These are phyloP conservation scores for Genyomyrus donnyi DNA, from an alignment of 2,113 vertebrate species.

Conservation along the genomic window DNA sequence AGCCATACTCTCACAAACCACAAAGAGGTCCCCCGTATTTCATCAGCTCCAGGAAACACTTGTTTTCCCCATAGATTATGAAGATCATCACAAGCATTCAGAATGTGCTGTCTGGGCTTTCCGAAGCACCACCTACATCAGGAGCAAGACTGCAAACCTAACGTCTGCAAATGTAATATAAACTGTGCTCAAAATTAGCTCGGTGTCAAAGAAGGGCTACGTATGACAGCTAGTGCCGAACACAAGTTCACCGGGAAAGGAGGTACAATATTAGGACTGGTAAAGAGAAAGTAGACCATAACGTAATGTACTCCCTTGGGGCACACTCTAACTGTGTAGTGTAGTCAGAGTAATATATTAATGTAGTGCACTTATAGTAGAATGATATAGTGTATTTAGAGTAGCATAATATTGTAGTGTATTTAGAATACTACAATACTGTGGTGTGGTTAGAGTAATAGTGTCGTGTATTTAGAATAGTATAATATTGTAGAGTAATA, in stretches of 20 bases:
- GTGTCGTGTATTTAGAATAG: neutral
- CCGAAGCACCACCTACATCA: neutral
- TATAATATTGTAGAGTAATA: neutral
- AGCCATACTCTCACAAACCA: conserved; percentile 2
- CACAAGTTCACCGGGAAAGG: neutral
- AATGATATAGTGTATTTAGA: neutral
- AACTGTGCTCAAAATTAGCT: neutral
- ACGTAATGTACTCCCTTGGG: neutral
- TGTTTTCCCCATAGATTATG: neutral
- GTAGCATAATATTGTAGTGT: neutral
- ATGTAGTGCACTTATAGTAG: neutral
- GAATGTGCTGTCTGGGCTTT: neutral
- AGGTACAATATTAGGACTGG: neutral
- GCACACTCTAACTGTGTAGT: neutral
- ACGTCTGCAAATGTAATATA: neutral
- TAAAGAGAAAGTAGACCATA: neutral
- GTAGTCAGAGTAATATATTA: neutral
- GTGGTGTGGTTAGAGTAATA: no score
- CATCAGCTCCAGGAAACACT: neutral
- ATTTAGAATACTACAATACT: neutral
- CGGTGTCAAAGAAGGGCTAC: neutral
- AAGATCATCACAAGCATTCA: neutral
- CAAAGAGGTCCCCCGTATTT: neutral
- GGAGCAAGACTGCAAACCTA: neutral
- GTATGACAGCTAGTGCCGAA: neutral